Percentiles rank a stretch among this genome's conserved stretches.
Evolutionary conservation across 2,888 invertebrate genomes (phyloP).

Genomic region (Digitonthophagus gazella): DNA sequence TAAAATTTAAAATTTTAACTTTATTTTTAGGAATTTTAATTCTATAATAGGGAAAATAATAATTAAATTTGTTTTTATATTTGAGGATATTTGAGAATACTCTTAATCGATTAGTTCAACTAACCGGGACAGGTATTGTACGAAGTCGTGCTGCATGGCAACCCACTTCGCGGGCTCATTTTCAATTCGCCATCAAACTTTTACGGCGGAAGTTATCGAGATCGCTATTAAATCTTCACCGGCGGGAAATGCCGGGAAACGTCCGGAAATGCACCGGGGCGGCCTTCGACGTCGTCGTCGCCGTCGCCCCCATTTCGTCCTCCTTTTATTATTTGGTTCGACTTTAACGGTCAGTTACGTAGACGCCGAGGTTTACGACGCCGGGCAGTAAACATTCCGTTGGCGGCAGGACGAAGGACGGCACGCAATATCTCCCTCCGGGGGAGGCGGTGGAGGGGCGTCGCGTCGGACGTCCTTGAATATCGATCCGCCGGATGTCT

Average conservation of each 20-base stretch:
- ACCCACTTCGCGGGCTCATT: background rate
- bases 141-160: background rate
- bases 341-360: background rate
- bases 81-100: too few species aligned
- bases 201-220: background rate
- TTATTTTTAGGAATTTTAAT: too few species aligned
- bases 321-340: background rate
- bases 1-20: too few species aligned
- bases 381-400: background rate
- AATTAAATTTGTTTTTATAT: too few species aligned
- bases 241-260: background rate
- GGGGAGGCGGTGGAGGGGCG: background rate
- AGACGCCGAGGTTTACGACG: background rate
- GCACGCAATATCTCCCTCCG: background rate
- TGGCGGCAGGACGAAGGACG: background rate
- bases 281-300: background rate
- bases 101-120: background rate
- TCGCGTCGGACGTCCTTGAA: background rate
- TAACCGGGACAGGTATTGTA: background rate
- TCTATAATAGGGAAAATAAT: too few species aligned
- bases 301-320: background rate
- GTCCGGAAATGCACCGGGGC: background rate
- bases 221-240: background rate
- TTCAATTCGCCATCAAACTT: background rate
- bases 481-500: background rate